A percentile compares a stretch with the other conserved stretches of the same genome.
Conservation (phyloP, 1,140 invertebrate genomes). For the Panagrolaimus sp. region DNA sequence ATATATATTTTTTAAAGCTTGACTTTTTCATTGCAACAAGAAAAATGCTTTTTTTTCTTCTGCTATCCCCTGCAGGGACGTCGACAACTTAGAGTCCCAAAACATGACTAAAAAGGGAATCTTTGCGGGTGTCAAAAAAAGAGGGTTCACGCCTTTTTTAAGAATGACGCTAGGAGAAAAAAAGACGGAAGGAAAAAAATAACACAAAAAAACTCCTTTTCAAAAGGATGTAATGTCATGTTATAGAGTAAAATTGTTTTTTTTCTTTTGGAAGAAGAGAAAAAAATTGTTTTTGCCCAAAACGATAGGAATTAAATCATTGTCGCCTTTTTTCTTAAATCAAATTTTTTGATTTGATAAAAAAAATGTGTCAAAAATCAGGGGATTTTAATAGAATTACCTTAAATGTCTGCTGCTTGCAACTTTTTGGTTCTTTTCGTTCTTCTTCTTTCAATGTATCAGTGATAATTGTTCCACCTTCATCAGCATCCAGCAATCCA, state of each 20-base stretch:
- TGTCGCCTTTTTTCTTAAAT: background rate
- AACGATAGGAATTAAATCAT: background rate
- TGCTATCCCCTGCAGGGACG: no score
- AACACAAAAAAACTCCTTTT: background rate
- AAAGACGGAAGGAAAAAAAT: no score
- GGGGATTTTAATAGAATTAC: slow-evolving; percentile 27
- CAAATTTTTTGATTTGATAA: slow-evolving; percentile 9
- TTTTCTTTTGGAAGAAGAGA: background rate
- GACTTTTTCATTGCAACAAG: no score
- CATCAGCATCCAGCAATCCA: slow-evolving; percentile 43
- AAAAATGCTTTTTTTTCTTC: no score
- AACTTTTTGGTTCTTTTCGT: slow-evolving; percentile 45
- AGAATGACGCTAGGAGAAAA: no score
- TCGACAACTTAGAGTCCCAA: no score
- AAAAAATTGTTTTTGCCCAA: background rate
- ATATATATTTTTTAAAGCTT: no score
- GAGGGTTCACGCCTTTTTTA: no score
- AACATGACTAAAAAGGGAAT: no score
- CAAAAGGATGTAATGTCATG: background rate
- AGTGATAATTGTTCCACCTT: slow-evolving; percentile 55
- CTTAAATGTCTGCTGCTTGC: slow-evolving; percentile 53
- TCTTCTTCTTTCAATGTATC: slow-evolving; percentile 57
- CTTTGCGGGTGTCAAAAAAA: no score
- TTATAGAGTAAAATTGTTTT: slow-evolving; percentile 11
- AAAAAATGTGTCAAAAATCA: slow-evolving; percentile 6